phyloP scores from a whole-genome alignment of 2,113 vertebrate genomes.

The Trogon surrucura region DNA sequence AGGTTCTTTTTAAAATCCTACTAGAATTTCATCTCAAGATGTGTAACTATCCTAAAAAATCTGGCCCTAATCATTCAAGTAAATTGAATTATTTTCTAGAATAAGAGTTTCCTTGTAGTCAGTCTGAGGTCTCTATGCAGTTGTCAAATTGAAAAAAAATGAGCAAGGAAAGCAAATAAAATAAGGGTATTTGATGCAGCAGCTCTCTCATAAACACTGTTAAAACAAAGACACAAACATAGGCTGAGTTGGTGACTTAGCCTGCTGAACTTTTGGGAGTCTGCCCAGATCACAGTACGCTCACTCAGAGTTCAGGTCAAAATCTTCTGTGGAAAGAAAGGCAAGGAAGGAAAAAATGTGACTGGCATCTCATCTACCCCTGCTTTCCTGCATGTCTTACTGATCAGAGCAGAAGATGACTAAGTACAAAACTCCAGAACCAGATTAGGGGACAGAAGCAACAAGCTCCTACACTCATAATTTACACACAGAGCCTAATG shows the following conservation, averaged over 20 bases:
- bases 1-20: conserved; percentile 6
- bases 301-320: not conserved
- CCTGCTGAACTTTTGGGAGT: not conserved
- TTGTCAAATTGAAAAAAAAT: conserved; percentile 37
- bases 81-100: conserved; percentile 30
- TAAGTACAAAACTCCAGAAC: not conserved
- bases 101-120: not conserved
- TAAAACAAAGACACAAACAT: not conserved
- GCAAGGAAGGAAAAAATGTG: not conserved
- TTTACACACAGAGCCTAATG: not conserved
- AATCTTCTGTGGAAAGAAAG: not conserved
- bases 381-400: not conserved
- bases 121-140: not conserved
- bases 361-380: not conserved
- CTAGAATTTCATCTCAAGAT: not conserved
- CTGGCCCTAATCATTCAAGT: not conserved
- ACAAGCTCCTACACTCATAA: not conserved
- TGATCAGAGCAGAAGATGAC: not conserved
- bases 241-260: not conserved
- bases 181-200: conserved; percentile 14
- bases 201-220: not conserved
- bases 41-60: conserved; percentile 14
- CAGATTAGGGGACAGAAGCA: not conserved
- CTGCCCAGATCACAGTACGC: not conserved
- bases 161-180: conserved; percentile 26